Percentiles rank a stretch among this genome's conserved stretches.
phyloP scores from a whole-genome alignment of 1,140 invertebrate genomes.

The Drosophila albomicans region DNA sequence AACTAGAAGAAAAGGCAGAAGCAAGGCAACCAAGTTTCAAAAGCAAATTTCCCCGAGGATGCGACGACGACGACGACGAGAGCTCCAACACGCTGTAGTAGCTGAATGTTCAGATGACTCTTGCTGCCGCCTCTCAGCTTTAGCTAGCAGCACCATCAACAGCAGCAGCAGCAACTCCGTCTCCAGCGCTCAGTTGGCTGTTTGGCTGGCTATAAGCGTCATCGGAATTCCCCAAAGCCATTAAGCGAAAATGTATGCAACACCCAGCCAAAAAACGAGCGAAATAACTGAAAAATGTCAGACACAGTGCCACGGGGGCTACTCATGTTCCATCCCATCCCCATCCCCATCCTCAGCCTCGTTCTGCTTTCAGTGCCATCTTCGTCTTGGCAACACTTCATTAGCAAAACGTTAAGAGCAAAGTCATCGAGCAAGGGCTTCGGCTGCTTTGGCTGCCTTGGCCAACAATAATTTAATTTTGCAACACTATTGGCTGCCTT shows the following conservation, averaged over 20 bases:
- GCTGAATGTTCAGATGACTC: background rate
- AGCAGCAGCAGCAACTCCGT: background rate
- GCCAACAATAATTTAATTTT: conserved; percentile 79
- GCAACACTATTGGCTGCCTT: conserved; percentile 74
- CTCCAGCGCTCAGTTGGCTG: conserved; percentile 33
- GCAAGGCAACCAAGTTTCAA: conserved; percentile 59
- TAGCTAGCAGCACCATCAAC: background rate
- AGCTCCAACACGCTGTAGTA: conserved; percentile 17
- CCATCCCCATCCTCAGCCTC: background rate
- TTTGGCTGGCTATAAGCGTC: conserved; percentile 73
- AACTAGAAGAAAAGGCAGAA: background rate
- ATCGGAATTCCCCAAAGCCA: conserved; percentile 82
- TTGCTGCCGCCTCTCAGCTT: background rate
- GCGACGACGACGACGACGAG: conserved; percentile 37
- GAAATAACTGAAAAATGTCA: conserved; percentile 78
- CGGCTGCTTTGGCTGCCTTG: conserved; percentile 17
- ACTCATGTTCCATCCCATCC: background rate
- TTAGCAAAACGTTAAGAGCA: conserved; percentile 70
- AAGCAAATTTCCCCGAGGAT: conserved; percentile 82
- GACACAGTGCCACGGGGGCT: conserved; percentile 25
- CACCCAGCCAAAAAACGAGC: conserved; percentile 53
- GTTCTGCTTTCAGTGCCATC: conserved; percentile 25
- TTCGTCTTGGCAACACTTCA: conserved; percentile 72
- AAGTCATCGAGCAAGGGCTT: conserved; percentile 19
- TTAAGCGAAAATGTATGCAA: conserved; percentile 83